Base-by-base conservation (phyloP, 2,113 vertebrate species). In the Psilopsiagon aymara region DNA sequence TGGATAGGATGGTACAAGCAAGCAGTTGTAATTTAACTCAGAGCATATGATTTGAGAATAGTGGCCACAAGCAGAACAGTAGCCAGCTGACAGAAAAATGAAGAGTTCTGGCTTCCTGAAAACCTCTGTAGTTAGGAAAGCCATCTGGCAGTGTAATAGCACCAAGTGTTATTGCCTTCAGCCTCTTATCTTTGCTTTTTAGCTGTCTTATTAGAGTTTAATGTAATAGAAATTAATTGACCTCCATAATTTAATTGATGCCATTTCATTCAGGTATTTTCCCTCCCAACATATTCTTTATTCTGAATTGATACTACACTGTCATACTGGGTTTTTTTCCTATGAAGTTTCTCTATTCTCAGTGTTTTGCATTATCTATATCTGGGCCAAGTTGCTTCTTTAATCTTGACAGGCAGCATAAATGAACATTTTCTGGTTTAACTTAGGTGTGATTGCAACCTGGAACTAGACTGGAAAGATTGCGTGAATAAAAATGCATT, bases 201-300 rank as follows among this genome's bases (percentile, higher is more conserved):
- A 96, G 89, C 63, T 89, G 37, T 86, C 71, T 92, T 87, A 91
- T 91, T 71, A 43, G 77, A 64, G 29, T 88, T 88, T 92, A 84
- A 82, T 88, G 78, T 51, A 84, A 88, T 39, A 47, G 46, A 93
- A 91, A 88, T 94, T 93, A 95, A 95, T 92, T 92, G 82, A 88
- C 57, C 80, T 88, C 57, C 17, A 7, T 84, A 93, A 92, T 47
- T 82, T 88, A 94, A 96, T 95, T 90, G 73, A 23, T 88, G 57
- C 73, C 7, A n/a, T 86, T 96, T 86, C 46, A 70, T 77, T 84
- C 4, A 4, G 23, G 1, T 41, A 43, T 88, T 86, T 82, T 64
- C 29, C 55, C 80, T 88, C 55, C 8, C 52, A 76, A 73, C 47
- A 35, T 71, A 41, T 44, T 86, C 73, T 64, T 86, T 25, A 6